Conservation (phyloP, 2,797 vertebrate species). For the Myoxocephalus aenaeus region DNA sequence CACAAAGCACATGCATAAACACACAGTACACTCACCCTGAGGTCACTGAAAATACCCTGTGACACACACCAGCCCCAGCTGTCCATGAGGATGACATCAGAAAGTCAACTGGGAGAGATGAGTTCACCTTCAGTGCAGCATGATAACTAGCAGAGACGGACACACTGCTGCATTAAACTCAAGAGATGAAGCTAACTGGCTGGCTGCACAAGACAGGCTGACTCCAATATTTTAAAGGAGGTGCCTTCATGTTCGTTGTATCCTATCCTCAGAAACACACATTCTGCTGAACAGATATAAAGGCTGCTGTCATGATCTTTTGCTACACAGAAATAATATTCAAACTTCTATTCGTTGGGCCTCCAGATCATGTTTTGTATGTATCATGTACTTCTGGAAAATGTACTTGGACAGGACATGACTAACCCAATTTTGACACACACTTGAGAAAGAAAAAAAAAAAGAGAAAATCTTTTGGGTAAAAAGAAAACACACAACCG, state of each 20-base stretch:
- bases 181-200: neutral
- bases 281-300: neutral
- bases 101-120: constrained; percentile 70
- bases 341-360: neutral
- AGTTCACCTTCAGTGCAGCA: constrained; percentile 60
- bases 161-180: constrained; percentile 8
- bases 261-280: neutral
- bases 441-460: constrained; percentile 37
- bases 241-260: neutral
- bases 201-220: neutral
- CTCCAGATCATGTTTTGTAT: neutral
- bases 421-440: constrained; percentile 65
- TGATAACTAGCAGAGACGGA: constrained; percentile 36
- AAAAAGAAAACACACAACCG: constrained; percentile 57
- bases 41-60: constrained; percentile 78
- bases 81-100: constrained; percentile 75
- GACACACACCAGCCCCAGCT: constrained; percentile 73
- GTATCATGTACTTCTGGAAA: constrained; percentile 45
- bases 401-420: constrained; percentile 61
- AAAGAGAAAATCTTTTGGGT: constrained; percentile 29
- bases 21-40: constrained; percentile 66
- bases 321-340: neutral
- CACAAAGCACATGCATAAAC: constrained; percentile 45
- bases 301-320: constrained; percentile 6
- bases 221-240: neutral